These are phyloP conservation scores for Rhynchotus rufescens DNA, from an alignment of 2,797 vertebrate genomes.

Conservation along the genomic window DNA sequence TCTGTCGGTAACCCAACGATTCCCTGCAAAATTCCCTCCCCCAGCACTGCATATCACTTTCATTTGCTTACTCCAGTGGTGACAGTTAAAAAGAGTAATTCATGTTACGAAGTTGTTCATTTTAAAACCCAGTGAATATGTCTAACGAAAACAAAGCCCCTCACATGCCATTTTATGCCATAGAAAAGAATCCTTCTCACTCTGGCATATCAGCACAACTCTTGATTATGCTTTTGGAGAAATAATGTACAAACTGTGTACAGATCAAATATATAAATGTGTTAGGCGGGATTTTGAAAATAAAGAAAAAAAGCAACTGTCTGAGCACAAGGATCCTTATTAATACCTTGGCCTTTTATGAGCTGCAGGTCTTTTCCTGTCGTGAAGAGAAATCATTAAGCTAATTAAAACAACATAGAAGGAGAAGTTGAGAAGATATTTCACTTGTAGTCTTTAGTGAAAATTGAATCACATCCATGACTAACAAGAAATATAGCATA, in stretches of 20 bases:
- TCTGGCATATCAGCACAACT: neutral
- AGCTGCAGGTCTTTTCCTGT: neutral
- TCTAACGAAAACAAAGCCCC: neutral
- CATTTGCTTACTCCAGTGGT: neutral
- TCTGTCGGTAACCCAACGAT: neutral
- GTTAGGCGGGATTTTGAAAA: neutral
- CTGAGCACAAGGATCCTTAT: neutral
- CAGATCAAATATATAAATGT: neutral
- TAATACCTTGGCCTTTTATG: neutral
- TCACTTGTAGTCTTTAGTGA: neutral
- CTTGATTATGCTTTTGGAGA: neutral
- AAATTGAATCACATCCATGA: neutral
- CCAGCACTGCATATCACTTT: neutral
- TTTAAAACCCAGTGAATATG: neutral
- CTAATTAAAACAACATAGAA: neutral
- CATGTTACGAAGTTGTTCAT: neutral
- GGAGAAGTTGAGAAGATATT: neutral
- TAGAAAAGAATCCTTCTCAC: neutral
- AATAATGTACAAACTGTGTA: neutral
- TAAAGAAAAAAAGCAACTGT: neutral
- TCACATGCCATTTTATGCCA: fast-evolving
- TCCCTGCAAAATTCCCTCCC: neutral
- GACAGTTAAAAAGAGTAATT: neutral
- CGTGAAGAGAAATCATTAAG: neutral
- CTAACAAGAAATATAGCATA: neutral